Evolutionary conservation across 2,797 vertebrate genomes (phyloP), one percentile per base, ranked within the genome.

Genomic region (Crossoptilon crossoptilon): DNA sequence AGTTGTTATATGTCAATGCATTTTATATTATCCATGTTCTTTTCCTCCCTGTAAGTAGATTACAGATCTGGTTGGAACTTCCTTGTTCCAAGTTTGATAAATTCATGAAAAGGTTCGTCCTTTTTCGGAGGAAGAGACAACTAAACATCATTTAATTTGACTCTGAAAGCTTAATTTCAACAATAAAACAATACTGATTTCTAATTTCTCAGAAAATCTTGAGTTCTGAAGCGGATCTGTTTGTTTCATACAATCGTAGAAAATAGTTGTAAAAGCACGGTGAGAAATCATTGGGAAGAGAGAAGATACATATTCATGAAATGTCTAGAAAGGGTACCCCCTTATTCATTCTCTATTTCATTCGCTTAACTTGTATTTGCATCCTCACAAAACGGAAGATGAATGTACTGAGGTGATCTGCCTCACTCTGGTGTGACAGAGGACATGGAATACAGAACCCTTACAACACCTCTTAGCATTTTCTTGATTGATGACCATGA

Each of bases 31-130:
- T 51, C 15, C 22, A 4, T 60, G 43, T 87, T 92, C 27, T 59
- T 81, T 93, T 91, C 73, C 43, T 85, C 24, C 51, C 15, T 70
- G 14, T 39, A 70, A 84, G 55, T 68, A 31, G 51, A 81, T 89
- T 78, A 83, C 55, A 48, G 85, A 41, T 11, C 39, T 72, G 19
- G 9, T 31, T 22, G 77, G 39, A n/a, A 29, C 17, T 10, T 89
- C 17, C 9, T 37, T 72, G 21, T 18, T 81, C 48, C 48, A 46
- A 19, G 35, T 75, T 43, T 84, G 58, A 44, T 43, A 31, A 0
- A 59, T 69, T 48, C 31, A 27, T 88, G 24, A 67, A 39, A 48
- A 27, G 10, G 3, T 69, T 64, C 29, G 9, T 58, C 15, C 12
- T 64, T 31, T 77, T 77, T 73, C 35, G 53, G 31, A 81, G 31